Percentiles rank a stretch among this genome's conserved stretches.
phyloP scores from a whole-genome alignment of 2,113 vertebrate species.

The Lontra canadensis region DNA sequence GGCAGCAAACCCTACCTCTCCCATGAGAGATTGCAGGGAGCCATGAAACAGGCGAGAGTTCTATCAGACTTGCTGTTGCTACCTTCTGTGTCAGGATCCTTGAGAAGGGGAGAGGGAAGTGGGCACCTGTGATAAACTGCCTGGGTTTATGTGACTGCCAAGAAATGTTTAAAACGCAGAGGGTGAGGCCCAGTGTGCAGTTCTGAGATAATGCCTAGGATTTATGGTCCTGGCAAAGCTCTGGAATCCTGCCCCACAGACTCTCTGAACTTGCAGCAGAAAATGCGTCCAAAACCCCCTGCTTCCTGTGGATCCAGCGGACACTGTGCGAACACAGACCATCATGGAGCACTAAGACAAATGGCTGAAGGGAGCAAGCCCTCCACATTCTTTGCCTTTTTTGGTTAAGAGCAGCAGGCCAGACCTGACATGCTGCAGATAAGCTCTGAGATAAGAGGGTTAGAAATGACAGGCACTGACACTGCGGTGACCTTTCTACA shows the following conservation, averaged over 20 bases:
- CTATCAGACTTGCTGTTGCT: background rate
- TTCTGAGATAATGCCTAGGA: constrained; percentile 50
- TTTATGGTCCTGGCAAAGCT: constrained; percentile 44
- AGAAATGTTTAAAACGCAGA: constrained; percentile 35
- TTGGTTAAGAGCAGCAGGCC: constrained; percentile 72
- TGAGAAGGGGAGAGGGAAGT: background rate
- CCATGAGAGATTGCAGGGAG: background rate
- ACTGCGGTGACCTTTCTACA: background rate
- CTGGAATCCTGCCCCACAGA: constrained; percentile 24
- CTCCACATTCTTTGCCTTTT: constrained; percentile 79
- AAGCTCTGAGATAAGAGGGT: constrained; percentile 65
- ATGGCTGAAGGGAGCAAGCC: constrained; percentile 61
- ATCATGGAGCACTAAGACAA: background rate
- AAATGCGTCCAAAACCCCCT: background rate
- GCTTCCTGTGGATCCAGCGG: background rate
- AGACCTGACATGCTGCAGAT: constrained; percentile 67
- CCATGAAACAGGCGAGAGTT: background rate
- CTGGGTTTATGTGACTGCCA: background rate
- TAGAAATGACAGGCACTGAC: constrained; percentile 59
- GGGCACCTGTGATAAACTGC: background rate
- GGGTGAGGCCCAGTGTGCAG: background rate
- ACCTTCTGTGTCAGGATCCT: background rate
- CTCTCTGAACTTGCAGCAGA: background rate
- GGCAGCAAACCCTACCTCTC: background rate
- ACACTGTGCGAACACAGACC: constrained; percentile 7